Evolutionary conservation across 2,797 vertebrate genomes (phyloP).

Genomic region (Furcifer pardalis): DNA sequence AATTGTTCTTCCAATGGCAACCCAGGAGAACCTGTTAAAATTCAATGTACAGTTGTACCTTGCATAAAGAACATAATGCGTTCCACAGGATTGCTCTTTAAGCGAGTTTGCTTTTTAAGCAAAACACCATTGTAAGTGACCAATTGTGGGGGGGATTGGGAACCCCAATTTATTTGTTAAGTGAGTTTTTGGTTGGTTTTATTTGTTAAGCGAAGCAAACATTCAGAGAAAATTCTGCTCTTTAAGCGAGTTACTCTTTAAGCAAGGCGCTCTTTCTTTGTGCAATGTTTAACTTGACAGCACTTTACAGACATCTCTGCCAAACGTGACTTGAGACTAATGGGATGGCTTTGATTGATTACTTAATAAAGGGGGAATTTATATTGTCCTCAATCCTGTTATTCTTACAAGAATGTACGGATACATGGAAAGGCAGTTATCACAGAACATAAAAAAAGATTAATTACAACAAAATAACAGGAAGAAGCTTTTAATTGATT

Average conservation of each 20-base stretch:
- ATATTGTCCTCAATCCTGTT: constrained; percentile 68
- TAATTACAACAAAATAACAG: constrained; percentile 64
- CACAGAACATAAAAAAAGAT: constrained; percentile 67
- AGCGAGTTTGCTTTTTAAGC: too few species aligned
- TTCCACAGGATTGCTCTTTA: too few species aligned
- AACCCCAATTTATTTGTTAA: too few species aligned
- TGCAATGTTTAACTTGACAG: not conserved
- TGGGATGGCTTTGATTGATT: constrained; percentile 67
- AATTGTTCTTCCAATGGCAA: fast-evolving
- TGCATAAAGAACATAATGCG: too few species aligned
- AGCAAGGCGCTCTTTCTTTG: too few species aligned
- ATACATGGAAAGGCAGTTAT: constrained; percentile 70
- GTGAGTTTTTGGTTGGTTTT: too few species aligned
- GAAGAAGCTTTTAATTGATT: constrained; percentile 65
- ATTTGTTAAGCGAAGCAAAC: too few species aligned
- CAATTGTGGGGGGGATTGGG: too few species aligned
- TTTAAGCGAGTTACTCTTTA: too few species aligned
- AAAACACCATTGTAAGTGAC: too few species aligned
- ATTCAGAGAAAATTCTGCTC: too few species aligned
- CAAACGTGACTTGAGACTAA: constrained; percentile 60
- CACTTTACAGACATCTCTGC: constrained; percentile 62
- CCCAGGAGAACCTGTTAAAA: constrained; percentile 15
- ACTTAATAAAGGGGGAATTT: constrained; percentile 55
- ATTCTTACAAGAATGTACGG: constrained; percentile 70
- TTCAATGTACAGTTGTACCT: too few species aligned